Evolutionary conservation across 2,888 invertebrate species (phyloP).

Genomic region (Trissolcus brochymenae): DNA sequence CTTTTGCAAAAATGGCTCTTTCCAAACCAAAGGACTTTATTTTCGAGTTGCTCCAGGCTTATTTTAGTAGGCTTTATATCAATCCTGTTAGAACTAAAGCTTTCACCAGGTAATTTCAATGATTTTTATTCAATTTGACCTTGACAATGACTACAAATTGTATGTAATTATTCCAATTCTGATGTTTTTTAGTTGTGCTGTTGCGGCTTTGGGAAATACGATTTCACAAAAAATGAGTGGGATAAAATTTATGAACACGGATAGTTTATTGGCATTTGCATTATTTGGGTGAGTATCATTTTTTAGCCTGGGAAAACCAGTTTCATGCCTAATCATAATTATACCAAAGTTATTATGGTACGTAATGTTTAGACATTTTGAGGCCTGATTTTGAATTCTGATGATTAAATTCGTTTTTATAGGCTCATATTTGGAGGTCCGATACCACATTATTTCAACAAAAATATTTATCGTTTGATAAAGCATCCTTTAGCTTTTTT

Average conservation of each 20-base stretch:
- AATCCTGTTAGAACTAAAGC: constrained; percentile 88
- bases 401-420: too few relatives aligned
- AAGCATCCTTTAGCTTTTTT: constrained; percentile 74
- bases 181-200: constrained; percentile 80
- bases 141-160: constrained; percentile 11
- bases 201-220: constrained; percentile 85
- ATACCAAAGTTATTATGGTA: background rate
- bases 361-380: background rate
- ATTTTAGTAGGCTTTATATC: constrained; percentile 85
- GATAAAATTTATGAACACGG: constrained; percentile 80
- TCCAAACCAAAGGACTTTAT: constrained; percentile 81
- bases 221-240: constrained; percentile 86
- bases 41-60: constrained; percentile 82
- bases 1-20: constrained; percentile 79
- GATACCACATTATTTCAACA: constrained; percentile 88
- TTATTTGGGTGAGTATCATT: constrained; percentile 81
- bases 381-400: too few relatives aligned
- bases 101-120: constrained; percentile 82
- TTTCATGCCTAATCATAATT: background rate
- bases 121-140: background rate
- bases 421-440: constrained; percentile 88
- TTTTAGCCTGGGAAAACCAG: background rate
- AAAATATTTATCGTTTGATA: constrained; percentile 67
- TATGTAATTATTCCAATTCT: constrained; percentile 12
- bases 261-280: constrained; percentile 85